phyloP scores from a whole-genome alignment of 2,113 vertebrate species.

The Ochotona curzoniae region DNA sequence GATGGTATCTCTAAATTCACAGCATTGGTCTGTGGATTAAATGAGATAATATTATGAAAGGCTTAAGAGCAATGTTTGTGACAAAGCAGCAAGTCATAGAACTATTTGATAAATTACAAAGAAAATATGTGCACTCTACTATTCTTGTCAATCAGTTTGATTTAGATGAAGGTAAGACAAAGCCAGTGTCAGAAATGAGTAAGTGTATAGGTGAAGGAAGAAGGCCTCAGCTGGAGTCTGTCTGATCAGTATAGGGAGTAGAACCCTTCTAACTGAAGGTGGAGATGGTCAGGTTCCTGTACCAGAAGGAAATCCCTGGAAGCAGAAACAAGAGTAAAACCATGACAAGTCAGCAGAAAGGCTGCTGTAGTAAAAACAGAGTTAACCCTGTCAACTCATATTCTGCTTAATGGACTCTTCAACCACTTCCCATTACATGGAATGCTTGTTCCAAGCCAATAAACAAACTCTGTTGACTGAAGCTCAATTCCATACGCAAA shows the following conservation, averaged over 20 bases:
- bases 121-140: neutral
- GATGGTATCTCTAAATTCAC: neutral
- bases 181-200: neutral
- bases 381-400: neutral
- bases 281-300: neutral
- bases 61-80: neutral
- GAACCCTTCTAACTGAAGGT: neutral
- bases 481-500: neutral
- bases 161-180: neutral
- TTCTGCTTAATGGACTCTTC: constrained; percentile 30
- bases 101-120: neutral
- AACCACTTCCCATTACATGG: neutral
- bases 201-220: neutral
- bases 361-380: neutral
- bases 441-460: neutral
- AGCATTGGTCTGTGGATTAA: neutral
- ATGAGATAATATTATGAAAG: constrained; percentile 16
- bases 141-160: neutral
- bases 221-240: neutral
- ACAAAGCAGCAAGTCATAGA: neutral
- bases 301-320: neutral
- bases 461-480: constrained; percentile 20
- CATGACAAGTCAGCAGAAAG: neutral
- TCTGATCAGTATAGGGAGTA: neutral
- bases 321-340: neutral